Evolutionary conservation across 2,888 invertebrate genomes (phyloP).

Genomic region (Fabriciana adippe): DNA sequence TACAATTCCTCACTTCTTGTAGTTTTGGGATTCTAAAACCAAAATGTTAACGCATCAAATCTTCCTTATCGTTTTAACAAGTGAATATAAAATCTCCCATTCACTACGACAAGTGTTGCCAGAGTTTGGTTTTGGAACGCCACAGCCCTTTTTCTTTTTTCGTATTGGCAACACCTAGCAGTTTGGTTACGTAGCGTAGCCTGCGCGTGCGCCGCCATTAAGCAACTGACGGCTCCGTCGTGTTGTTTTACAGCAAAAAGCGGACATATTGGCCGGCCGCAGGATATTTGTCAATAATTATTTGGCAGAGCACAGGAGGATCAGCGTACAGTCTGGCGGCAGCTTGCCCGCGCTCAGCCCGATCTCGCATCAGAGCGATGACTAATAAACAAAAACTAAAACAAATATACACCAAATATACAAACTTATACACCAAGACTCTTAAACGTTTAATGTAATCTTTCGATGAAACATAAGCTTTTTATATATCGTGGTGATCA

Average conservation of each 20-base stretch:
- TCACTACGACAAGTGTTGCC: conserved; percentile 4
- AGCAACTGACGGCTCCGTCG: conserved; percentile 68
- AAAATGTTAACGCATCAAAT: conserved; percentile 42
- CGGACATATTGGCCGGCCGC: conserved; percentile 82
- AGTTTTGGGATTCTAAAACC: conserved; percentile 68
- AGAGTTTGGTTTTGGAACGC: conserved; percentile 67
- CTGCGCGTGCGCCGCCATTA: conserved; percentile 44
- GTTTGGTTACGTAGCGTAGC: conserved; percentile 56
- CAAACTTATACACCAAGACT: conserved; percentile 26
- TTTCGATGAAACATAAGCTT: conserved; percentile 33
- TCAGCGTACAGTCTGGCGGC: conserved; percentile 81
- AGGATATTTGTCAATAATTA: conserved; percentile 83
- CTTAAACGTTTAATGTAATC: conserved; percentile 20
- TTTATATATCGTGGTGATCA: conserved; percentile 33
- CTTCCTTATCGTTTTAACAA: not conserved
- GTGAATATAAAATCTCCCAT: not conserved
- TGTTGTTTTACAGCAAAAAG: conserved; percentile 82
- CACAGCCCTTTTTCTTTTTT: conserved; percentile 49
- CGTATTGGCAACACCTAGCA: conserved; percentile 60
- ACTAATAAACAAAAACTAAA: conserved; percentile 53
- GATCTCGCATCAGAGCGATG: conserved; percentile 80
- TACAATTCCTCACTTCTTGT: conserved; percentile 58
- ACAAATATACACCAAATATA: conserved; percentile 26
- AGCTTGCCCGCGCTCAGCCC: conserved; percentile 79
- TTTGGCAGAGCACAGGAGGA: conserved; percentile 82